Evolutionary conservation across 2,797 vertebrate species (phyloP), one percentile per base, ranked within the genome.

Genomic region (Phaenicophaeus curvirostris): DNA sequence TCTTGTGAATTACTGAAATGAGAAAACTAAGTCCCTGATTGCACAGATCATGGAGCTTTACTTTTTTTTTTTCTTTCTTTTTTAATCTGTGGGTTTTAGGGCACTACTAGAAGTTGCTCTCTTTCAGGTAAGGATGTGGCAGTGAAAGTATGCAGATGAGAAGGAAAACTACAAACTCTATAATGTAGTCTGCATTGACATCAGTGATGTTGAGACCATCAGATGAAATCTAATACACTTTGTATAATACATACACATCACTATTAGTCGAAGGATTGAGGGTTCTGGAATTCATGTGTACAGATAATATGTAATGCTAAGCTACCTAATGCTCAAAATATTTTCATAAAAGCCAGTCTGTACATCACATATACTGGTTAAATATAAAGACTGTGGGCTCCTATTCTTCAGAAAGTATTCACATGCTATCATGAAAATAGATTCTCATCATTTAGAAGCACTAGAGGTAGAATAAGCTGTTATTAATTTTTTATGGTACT

Each of bases 401-500:
- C 69, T 82, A 25, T 66, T 72, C 75, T 89, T 96, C 44, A 55
- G 55, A 62, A 92, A 69, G 57, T 62, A 85, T 35, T 94, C 61
- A 66, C 10, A 90, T 84, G 37, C 86, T 88, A 53, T 74, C 50
- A 73, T 23, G 75, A 94, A 96, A 93, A 97, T 37, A 94, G 62
- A 69, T 41, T 59, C 11, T 71, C 80, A 89, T 85, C 8, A 93
- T 94, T 94, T 95, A 92, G 54, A 95, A 96, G 95, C 81, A 83
- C 59, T 25, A 94, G 88, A 94, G 88, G 87, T 96, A 93, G 91
- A 95, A 96, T 80, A 92, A 94, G 85, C 67, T 93, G 94, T 90
- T 96, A 71, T 85, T 94, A 94, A 85, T 90, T 85, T 82, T 94
- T 96, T 96, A 92, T 82, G 73, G 83, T 50, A 89, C 80, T 89